Conservation (phyloP, 2,888 invertebrate species). For the Drosophila recens region DNA sequence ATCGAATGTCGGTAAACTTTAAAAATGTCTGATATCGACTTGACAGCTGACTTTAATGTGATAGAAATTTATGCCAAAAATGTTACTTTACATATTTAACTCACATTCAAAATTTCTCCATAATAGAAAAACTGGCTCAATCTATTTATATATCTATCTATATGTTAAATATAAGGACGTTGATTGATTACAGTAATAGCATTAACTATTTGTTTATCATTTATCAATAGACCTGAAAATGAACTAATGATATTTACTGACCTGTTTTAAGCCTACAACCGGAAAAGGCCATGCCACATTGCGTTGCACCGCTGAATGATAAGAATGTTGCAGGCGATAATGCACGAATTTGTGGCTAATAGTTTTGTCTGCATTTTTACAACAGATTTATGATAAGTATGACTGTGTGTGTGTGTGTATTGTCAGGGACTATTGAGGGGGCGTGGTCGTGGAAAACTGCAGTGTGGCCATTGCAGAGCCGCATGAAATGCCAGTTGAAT, state of each 20-base stretch:
- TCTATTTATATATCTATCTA: too few species aligned
- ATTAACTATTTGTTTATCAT: neutral
- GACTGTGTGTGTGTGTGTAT: slow-evolving; percentile 7
- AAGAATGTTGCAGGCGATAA: slow-evolving; percentile 46
- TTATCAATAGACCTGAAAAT: neutral
- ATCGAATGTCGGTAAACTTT: too few species aligned
- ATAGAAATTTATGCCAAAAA: neutral
- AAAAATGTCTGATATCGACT: too few species aligned
- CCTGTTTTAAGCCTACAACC: neutral
- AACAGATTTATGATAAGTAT: slow-evolving; percentile 50
- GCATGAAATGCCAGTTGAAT: slow-evolving; percentile 75
- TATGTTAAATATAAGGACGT: too few species aligned
- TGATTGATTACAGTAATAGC: too few species aligned
- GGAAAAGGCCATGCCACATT: neutral
- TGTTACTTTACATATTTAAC: too few species aligned
- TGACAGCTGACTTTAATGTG: too few species aligned
- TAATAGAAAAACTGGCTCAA: too few species aligned
- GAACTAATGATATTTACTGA: neutral
- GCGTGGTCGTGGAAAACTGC: slow-evolving; percentile 40
- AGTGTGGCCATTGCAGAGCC: slow-evolving; percentile 58
- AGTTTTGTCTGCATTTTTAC: slow-evolving; percentile 53
- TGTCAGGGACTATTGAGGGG: slow-evolving; percentile 48
- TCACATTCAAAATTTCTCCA: too few species aligned
- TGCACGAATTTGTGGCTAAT: slow-evolving; percentile 49
- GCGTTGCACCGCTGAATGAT: slow-evolving; percentile 22